phyloP scores from a whole-genome alignment of 2,113 vertebrate species.

The Hipposideros armiger region DNA sequence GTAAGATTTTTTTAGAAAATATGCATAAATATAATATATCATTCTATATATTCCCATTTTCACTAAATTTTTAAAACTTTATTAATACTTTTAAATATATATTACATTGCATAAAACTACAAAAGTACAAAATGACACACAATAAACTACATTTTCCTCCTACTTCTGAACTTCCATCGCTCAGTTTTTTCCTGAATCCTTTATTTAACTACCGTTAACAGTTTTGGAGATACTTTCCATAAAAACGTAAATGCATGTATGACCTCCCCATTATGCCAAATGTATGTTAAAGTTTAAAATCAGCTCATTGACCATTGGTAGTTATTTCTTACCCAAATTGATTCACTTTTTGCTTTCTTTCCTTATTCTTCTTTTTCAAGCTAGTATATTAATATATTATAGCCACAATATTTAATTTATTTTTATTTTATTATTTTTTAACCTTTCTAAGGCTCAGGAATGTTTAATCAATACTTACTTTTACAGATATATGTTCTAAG shows the following conservation, averaged over 20 bases:
- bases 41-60: not conserved
- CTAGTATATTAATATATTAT: not conserved
- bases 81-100: not conserved
- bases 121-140: not conserved
- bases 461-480: not conserved
- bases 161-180: not conserved
- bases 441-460: not conserved
- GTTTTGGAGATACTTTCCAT: not conserved
- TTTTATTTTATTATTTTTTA: not conserved
- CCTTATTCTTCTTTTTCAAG: not conserved
- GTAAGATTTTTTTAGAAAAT: not conserved
- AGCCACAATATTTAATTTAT: not conserved
- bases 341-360: not conserved
- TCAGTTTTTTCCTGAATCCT: not conserved
- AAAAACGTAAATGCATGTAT: not conserved
- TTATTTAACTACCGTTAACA: not conserved
- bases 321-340: not conserved
- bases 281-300: constrained; percentile 6
- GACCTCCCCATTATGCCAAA: not conserved
- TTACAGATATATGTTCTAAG: not conserved
- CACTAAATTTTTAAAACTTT: not conserved
- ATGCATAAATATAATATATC: not conserved
- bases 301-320: not conserved
- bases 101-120: not conserved
- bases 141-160: not conserved